Base-by-base conservation (phyloP, 2,113 vertebrate species). In the Oenanthe melanoleuca region DNA sequence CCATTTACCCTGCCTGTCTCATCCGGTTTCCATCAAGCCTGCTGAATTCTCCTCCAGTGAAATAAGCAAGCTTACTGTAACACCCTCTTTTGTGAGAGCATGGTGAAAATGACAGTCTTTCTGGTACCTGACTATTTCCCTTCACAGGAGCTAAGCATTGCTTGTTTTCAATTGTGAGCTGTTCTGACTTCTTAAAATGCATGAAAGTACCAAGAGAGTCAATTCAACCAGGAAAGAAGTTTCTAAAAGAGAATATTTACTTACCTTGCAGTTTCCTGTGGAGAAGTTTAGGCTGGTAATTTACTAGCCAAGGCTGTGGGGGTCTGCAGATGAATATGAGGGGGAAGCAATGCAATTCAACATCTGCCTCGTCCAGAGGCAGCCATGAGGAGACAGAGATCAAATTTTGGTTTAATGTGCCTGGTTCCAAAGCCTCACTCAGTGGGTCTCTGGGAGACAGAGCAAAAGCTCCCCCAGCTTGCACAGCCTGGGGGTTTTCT, bases 11-110 rank as follows among this genome's bases (percentile, higher is more conserved):
- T 75, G 96, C 95, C 84, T 96, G 97, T 97, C 96, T 97, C 91
- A 95, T 95, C 64, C 55, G 1, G 74, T 97, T 96, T 93, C 90
- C 55, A 20, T 97, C 97, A 96, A 97, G 89, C 61, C 81, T 82
- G 61, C 90, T 74, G 90, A 96, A 94, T 88, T 96, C 93, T 93
- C 91, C 95, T 70, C 79, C 78, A 88, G 93, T 75, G 90, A 95
- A 96, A 96, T 93, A 96, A 95, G 96, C 61, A 80, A 93, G 95
- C 96, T 96, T 95, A 96, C 96, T 97, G 88, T 96, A 97, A 96
- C 95, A 94, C 95, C 93, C 88, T 93, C 95, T 85, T 96, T 93
- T 94, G 93, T 92, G 74, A 70, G 59, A 95, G 74, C 92, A 88
- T 16, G 19, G 93, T 15, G 80, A 89, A 94, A 95, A 97, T 94